These are phyloP conservation scores for Bos indicus DNA, from an alignment of 2,113 vertebrate genomes.

Conservation along the genomic window DNA sequence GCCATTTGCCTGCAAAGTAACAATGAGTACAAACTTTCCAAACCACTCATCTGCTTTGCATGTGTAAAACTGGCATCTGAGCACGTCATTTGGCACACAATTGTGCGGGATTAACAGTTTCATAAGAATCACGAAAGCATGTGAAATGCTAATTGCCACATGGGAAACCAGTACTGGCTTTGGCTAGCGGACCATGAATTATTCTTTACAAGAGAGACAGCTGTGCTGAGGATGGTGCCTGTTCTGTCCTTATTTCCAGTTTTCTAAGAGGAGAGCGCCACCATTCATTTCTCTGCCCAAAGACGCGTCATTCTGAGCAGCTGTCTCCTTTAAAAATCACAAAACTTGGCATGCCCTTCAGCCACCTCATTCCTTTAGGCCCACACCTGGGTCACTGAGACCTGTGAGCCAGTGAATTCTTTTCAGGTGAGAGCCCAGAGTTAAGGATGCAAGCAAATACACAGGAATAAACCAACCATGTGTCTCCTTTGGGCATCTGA, in stretches of 20 bases:
- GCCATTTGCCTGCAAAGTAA: constrained; percentile 16
- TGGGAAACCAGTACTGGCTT: background rate
- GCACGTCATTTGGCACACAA: background rate
- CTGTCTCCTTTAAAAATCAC: background rate
- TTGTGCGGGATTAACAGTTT: background rate
- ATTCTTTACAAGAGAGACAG: background rate
- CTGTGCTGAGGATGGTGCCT: background rate
- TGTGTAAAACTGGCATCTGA: constrained; percentile 40
- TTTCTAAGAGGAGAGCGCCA: background rate
- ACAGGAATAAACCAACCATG: constrained; percentile 20
- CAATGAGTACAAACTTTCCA: constrained; percentile 22
- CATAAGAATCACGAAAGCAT: constrained; percentile 16
- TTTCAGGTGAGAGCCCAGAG: background rate
- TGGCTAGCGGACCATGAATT: background rate
- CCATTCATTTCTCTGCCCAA: background rate
- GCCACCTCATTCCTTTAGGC: background rate
- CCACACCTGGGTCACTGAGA: background rate
- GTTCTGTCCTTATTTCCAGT: background rate
- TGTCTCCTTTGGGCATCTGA: constrained; percentile 37
- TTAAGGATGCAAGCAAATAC: background rate
- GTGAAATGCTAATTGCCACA: background rate
- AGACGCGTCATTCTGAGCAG: background rate
- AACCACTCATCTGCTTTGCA: constrained; percentile 53
- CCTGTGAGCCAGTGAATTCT: background rate
- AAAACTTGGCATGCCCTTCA: background rate